Evolutionary conservation across 2,797 vertebrate species (phyloP).

Genomic region (Thalassophryne amazonica): DNA sequence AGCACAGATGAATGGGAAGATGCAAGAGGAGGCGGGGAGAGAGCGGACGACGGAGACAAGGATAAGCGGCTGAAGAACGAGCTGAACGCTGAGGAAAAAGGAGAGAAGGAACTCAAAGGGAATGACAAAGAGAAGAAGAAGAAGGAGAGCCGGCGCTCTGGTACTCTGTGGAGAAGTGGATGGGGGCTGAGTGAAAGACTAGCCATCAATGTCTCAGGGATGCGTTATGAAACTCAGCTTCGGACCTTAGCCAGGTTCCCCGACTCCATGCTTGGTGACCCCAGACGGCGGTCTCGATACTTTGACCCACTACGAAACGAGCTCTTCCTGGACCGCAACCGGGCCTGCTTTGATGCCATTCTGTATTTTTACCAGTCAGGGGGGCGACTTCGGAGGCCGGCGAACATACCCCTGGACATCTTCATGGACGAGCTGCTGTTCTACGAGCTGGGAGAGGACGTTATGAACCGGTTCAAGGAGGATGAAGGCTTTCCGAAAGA

Average conservation of each 20-base stretch:
- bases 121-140: slow-evolving; percentile 61
- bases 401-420: slow-evolving; percentile 87
- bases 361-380: slow-evolving; percentile 93
- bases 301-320: slow-evolving; percentile 87
- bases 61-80: slow-evolving; percentile 63
- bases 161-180: slow-evolving; percentile 61
- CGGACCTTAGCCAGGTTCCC: slow-evolving; percentile 87
- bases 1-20: slow-evolving; percentile 41
- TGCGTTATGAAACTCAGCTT: slow-evolving; percentile 88
- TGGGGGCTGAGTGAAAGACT: slow-evolving; percentile 75
- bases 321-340: slow-evolving; percentile 89
- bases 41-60: slow-evolving; percentile 48
- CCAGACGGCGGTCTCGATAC: slow-evolving; percentile 78
- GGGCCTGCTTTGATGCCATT: slow-evolving; percentile 89
- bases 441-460: slow-evolving; percentile 85
- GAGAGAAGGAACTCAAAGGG: slow-evolving; percentile 57
- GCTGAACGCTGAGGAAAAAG: slow-evolving; percentile 64
- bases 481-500: slow-evolving; percentile 86
- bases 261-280: slow-evolving; percentile 86
- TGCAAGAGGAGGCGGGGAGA: slow-evolving; percentile 29
- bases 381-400: slow-evolving; percentile 82
- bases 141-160: slow-evolving; percentile 48
- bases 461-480: slow-evolving; percentile 82
- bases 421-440: slow-evolving; percentile 90
- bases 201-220: slow-evolving; percentile 88